These are phyloP conservation scores for Macaca mulatta DNA, from an alignment of 2,113 vertebrate species.

Conservation along the genomic window DNA sequence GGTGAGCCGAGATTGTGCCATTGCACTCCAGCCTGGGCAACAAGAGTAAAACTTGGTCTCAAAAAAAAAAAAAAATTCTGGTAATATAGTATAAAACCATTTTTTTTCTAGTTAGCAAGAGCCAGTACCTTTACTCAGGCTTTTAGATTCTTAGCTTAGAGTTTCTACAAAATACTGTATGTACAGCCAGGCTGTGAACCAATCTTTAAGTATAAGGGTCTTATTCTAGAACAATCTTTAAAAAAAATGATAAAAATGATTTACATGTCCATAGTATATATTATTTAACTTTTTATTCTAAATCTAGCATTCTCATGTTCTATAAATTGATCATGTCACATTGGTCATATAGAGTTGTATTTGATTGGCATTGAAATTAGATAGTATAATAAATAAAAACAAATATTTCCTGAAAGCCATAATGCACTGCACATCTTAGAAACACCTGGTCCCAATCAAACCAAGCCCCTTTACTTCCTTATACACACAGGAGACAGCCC, in stretches of 20 bases:
- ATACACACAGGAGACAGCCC: background rate
- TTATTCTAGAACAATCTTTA: background rate
- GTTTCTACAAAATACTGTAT: background rate
- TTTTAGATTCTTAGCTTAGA: background rate
- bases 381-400: background rate
- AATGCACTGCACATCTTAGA: background rate
- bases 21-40: too few relatives aligned
- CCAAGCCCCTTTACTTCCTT: background rate
- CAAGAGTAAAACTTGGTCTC: too few relatives aligned
- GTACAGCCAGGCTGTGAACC: background rate
- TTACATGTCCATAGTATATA: background rate
- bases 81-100: background rate
- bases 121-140: background rate
- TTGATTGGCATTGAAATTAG: background rate
- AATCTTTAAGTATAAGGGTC: background rate
- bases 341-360: background rate
- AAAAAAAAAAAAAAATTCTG: too few relatives aligned
- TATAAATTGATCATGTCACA: background rate
- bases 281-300: background rate
- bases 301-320: background rate
- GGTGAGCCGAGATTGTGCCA: too few relatives aligned
- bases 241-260: background rate
- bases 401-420: background rate
- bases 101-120: background rate
- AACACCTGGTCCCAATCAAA: background rate